phyloP scores from a whole-genome alignment of 2,888 invertebrate species.

The Brenthis hecate region DNA sequence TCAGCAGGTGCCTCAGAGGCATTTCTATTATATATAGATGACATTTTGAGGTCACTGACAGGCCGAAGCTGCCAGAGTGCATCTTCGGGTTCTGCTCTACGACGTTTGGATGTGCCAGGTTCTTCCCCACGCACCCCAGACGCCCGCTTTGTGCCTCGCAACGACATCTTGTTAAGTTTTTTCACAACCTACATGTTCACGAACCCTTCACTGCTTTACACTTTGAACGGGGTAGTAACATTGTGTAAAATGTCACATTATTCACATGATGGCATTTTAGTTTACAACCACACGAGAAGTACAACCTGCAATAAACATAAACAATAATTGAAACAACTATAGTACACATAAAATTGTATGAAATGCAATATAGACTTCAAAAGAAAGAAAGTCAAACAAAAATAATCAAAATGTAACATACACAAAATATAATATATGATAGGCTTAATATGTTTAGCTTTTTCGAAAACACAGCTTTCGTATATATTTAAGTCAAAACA shows the following conservation, averaged over 20 bases:
- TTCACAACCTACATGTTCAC: conserved; percentile 79
- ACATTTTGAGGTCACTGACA: conserved; percentile 92
- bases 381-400: background rate
- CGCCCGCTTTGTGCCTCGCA: conserved; percentile 78
- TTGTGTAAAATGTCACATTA: conserved; percentile 77
- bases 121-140: conserved; percentile 71
- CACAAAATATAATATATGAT: background rate
- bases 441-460: background rate
- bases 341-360: conserved; percentile 13
- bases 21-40: conserved; percentile 93
- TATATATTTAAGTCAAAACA: background rate
- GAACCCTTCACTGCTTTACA: conserved; percentile 71
- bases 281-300: conserved; percentile 52
- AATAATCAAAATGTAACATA: background rate
- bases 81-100: conserved; percentile 73
- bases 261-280: conserved; percentile 73
- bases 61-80: conserved; percentile 90
- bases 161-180: conserved; percentile 68
- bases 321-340: conserved; percentile 5
- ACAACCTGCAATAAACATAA: conserved; percentile 59
- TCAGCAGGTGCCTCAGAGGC: conserved; percentile 92
- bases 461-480: background rate
- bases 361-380: background rate
- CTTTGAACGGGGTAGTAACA: conserved; percentile 77
- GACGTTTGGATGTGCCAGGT: conserved; percentile 72